A percentile compares a stretch with the other conserved stretches of the same genome.
These are phyloP conservation scores for Rhinella marina DNA, from an alignment of 2,797 vertebrate species.

Conservation along the genomic window DNA sequence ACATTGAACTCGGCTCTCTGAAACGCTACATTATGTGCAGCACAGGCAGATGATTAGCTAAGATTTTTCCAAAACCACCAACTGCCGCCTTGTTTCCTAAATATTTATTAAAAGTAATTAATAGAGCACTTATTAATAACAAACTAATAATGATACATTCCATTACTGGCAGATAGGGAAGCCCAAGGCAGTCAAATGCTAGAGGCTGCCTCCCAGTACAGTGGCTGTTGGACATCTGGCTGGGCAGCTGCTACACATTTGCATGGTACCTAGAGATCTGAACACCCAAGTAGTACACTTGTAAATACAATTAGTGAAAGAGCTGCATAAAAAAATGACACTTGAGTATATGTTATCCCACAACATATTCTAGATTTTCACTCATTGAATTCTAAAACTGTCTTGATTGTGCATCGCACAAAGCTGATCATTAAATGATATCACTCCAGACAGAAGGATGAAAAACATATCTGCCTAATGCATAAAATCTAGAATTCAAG, in stretches of 20 bases:
- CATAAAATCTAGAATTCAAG: background rate
- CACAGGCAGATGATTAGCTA: conserved; percentile 50
- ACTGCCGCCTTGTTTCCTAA: conserved; percentile 46
- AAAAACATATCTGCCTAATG: background rate
- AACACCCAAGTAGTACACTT: conserved; percentile 38
- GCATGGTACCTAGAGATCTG: conserved; percentile 57
- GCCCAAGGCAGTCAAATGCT: conserved; percentile 58
- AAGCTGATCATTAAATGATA: background rate
- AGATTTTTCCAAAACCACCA: conserved; percentile 51
- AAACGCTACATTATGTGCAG: conserved; percentile 45
- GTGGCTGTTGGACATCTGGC: conserved; percentile 58
- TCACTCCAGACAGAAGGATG: background rate
- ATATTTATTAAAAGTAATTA: conserved; percentile 61
- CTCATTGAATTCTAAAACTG: background rate
- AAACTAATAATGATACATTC: conserved; percentile 62
- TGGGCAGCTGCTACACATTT: conserved; percentile 61
- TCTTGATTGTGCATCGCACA: background rate
- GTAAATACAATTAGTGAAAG: conserved; percentile 44
- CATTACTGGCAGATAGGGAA: conserved; percentile 50
- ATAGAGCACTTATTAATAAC: conserved; percentile 46
- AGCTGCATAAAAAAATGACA: conserved; percentile 34
- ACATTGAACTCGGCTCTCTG: conserved; percentile 48
- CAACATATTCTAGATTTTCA: background rate
- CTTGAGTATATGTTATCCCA: background rate
- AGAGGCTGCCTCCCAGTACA: conserved; percentile 57